Evolutionary conservation across 2,797 vertebrate genomes (phyloP).

Genomic region (Lemur catta): DNA sequence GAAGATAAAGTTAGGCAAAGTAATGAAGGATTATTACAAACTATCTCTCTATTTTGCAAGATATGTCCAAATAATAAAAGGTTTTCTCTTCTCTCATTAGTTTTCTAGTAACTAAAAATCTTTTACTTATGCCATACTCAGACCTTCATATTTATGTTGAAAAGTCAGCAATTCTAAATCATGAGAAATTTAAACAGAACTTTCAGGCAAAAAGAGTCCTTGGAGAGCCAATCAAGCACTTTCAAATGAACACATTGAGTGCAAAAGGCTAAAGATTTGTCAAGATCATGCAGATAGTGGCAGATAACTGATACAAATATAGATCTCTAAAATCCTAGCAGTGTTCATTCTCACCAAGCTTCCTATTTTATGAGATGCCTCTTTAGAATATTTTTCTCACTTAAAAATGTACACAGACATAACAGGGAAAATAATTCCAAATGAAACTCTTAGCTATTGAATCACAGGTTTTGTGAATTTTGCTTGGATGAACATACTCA

Average conservation of each 20-base stretch:
- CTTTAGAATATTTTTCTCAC: background rate
- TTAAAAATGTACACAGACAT: background rate
- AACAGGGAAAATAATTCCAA: background rate
- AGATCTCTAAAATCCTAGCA: background rate
- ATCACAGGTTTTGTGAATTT: background rate
- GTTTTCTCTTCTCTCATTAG: background rate
- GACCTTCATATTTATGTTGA: background rate
- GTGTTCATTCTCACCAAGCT: background rate
- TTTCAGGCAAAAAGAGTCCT: conserved; percentile 12
- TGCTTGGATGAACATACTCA: background rate
- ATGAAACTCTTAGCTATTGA: background rate
- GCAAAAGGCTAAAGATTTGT: background rate
- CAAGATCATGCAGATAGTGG: background rate
- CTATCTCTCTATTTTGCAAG: background rate
- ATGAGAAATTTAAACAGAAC: conserved; percentile 10
- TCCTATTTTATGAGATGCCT: background rate
- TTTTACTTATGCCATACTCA: background rate
- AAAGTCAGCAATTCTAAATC: conserved; percentile 7
- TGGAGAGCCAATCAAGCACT: background rate
- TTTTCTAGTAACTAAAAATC: conserved; percentile 12
- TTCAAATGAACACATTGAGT: background rate
- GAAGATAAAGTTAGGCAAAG: background rate
- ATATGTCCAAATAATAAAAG: background rate
- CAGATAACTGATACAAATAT: background rate
- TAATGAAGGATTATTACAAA: background rate